Base-by-base conservation (phyloP, 1,140 invertebrate genomes). In the Heterodera schachtii region DNA sequence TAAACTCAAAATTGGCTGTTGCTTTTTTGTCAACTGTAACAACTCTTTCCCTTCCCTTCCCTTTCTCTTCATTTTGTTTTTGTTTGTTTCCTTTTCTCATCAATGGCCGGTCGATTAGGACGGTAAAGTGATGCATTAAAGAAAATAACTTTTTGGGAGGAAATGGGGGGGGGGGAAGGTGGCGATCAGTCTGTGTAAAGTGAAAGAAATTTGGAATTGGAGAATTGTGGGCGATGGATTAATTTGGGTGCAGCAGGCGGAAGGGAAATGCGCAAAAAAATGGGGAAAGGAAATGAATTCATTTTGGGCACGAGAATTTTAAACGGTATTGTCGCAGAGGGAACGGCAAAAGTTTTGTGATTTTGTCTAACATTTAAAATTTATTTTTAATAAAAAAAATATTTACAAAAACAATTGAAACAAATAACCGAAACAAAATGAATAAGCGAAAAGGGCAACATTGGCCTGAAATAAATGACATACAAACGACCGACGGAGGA, bases 71-170 rank as follows among this genome's bases (percentile, higher is more conserved):
- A 52, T 11, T 52, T 52, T 52, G 49, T 73, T 73, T 73, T 73
- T 73, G 71, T 73, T 73, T 4, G 44, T 73, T 73, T 13, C 69
- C 44, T 70, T 70, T 70, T 70, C 44, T 49, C 44, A 73, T 73
- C 16, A 31, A 21, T 73, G 49, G 49, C 11, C 49, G 49, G 11
- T 52, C 11, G 6, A 74, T 21, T 31, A 31, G 11, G 57, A 9
- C 21, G 44, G 57, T 31, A 47, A 57, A 16, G 43, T 75, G 64
- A 75, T 13, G 74, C 74, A 75, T 75, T 52, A 16, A 44, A 43
- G 19, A 31, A 13, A 19, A 16, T 21, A 11, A 57, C 9, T 31
- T 9, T 47, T 43, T 57, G 9, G 46, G 60, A 7, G 9, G 41
- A 47, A 75, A 52, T 49, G 21, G 64, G 31, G 41, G 52, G 46